A percentile compares a stretch with the other conserved stretches of the same genome.
Evolutionary conservation across 2,888 invertebrate genomes (phyloP).

Genomic region (Caenorhabditis sp.): DNA sequence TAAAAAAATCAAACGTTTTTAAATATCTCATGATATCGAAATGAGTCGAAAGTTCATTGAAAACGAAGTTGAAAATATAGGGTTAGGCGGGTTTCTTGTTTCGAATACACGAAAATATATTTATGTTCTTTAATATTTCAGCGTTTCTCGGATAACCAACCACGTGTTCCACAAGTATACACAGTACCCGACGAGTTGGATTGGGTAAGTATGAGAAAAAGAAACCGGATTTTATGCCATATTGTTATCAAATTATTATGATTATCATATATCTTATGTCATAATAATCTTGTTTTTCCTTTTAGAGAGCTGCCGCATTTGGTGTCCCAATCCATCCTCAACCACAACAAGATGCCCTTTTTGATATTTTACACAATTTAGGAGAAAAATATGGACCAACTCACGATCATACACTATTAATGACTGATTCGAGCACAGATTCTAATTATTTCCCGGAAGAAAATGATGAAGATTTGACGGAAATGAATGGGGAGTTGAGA

Average conservation of each 20-base stretch:
- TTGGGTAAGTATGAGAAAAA: slow-evolving; percentile 21
- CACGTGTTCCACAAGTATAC: slow-evolving; percentile 14
- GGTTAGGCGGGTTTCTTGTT: no score
- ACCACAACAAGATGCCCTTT: slow-evolving; percentile 32
- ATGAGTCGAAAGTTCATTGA: no score
- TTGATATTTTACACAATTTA: slow-evolving; percentile 46
- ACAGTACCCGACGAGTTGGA: slow-evolving; percentile 45
- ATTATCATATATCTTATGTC: background rate
- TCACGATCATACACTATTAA: slow-evolving; percentile 17
- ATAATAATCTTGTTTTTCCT: background rate
- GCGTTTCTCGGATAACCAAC: background rate
- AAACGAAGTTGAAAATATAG: no score
- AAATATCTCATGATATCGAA: no score
- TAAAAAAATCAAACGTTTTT: no score
- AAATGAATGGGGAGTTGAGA: slow-evolving; percentile 18
- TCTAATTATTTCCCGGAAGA: slow-evolving; percentile 34
- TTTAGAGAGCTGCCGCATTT: slow-evolving; percentile 52
- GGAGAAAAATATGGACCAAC: slow-evolving; percentile 29
- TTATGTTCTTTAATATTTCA: no score
- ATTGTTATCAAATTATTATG: background rate
- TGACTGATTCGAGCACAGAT: slow-evolving; percentile 26
- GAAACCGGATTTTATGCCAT: background rate
- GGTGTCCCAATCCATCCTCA: slow-evolving; percentile 38
- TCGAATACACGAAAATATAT: no score
- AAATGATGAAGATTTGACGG: slow-evolving; percentile 33